Conservation (phyloP, 1,140 invertebrate species). For the Melanaphis sacchari region DNA sequence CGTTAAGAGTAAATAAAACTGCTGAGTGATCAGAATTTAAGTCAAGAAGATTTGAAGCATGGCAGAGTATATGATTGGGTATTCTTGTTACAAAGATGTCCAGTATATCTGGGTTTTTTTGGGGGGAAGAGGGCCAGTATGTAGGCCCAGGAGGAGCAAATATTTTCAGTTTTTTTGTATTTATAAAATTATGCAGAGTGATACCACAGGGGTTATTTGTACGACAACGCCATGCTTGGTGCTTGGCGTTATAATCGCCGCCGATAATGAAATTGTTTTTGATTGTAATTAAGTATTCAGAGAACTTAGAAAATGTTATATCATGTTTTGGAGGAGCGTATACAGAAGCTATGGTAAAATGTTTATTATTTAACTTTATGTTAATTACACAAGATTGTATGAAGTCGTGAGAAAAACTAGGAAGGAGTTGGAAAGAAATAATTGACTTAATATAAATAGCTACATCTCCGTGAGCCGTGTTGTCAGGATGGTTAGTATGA, state of each 20-base stretch:
- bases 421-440: too few species aligned
- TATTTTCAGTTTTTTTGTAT: neutral
- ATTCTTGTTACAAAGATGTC: neutral
- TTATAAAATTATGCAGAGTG: slow-evolving; percentile 60
- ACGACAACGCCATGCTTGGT: slow-evolving; percentile 60
- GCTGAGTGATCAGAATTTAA: neutral
- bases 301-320: neutral
- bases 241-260: neutral
- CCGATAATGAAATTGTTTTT: neutral
- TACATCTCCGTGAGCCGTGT: too few species aligned
- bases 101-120: slow-evolving; percentile 1
- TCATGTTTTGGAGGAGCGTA: neutral
- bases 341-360: neutral
- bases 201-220: slow-evolving; percentile 61
- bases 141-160: slow-evolving; percentile 57
- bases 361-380: neutral
- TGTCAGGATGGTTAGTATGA: too few species aligned
- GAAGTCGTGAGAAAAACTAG: too few species aligned
- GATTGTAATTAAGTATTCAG: neutral
- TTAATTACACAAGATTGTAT: too few species aligned
- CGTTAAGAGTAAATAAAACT: neutral
- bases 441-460: too few species aligned
- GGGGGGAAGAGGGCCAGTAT: slow-evolving; percentile 28
- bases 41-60: neutral
- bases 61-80: neutral